A percentile compares a stretch with the other conserved stretches of the same genome.
Evolutionary conservation across 2,888 invertebrate species (phyloP).

Genomic region (Steinernema scapterisci): DNA sequence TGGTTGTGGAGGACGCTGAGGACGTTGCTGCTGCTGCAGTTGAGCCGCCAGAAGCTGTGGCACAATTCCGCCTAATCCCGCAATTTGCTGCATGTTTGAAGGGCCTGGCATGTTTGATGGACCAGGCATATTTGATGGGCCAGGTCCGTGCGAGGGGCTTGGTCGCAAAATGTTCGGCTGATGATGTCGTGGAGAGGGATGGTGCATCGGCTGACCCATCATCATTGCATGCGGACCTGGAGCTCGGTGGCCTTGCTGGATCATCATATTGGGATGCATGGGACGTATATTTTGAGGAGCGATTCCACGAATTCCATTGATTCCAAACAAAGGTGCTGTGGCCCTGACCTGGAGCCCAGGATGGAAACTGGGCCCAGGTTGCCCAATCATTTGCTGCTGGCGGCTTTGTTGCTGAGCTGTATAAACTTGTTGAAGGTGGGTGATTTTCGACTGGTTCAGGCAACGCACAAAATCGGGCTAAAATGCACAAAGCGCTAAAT

Average conservation of each 20-base stretch:
- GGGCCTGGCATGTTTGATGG: background rate
- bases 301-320: background rate
- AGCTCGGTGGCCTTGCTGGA: background rate
- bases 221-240: background rate
- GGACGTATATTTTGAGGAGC: background rate
- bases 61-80: background rate
- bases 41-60: background rate
- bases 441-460: background rate
- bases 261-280: slow-evolving; percentile 16
- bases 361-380: background rate
- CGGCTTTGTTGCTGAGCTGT: background rate
- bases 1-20: background rate
- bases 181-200: background rate
- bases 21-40: background rate
- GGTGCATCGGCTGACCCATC: background rate
- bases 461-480: background rate
- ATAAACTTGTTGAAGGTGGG: background rate
- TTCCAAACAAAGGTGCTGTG: background rate
- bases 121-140: background rate
- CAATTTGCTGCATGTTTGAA: background rate
- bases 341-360: background rate
- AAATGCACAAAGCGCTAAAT: background rate
- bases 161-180: background rate
- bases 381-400: background rate
- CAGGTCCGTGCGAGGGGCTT: background rate